Evolutionary conservation across 2,113 vertebrate genomes (phyloP), one percentile per base, ranked within the genome.

Genomic region (Nestor notabilis): DNA sequence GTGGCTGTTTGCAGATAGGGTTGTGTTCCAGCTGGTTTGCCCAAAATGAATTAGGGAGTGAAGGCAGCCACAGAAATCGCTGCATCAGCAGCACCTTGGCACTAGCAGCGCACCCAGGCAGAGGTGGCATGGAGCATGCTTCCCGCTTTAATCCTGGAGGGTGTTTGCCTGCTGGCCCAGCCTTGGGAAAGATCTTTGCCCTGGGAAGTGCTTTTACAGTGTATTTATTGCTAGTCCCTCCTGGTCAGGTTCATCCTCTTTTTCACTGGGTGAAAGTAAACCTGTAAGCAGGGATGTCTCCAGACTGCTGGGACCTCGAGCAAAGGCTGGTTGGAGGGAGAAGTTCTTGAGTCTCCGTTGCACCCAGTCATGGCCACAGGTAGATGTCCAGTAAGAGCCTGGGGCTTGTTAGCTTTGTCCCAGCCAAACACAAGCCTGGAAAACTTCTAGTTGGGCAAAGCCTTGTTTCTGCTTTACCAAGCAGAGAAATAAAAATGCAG

Each of bases 301-400:
- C 46, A 27, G 27, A 10, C 10, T 17, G 23, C 55, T 69, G 58
- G n/a, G 20, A n/a, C 41, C 31, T 44, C 8, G 47, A 55, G 41
- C 35, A 72, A 50, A 66, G 75, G 46, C 39, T 63, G 27, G 4
- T 1, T 70, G 47, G 41, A 55, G 18, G 50, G 19, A 71, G 19
- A 44, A 65, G 21, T 7, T 2, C 27, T 16, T 2, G 1, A 41
- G 65, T 31, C 5, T 69, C 58, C 35, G 6, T 25, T 1, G 0
- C 35, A 46, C 3, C 35, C 35, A 21, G 17, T 9, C 13, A 4
- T 10, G 33, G 50, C 46, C 8, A 7, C 29, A 49, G 21, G 35
- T 3, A 15, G 33, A 29, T 75, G 29, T 58, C 31, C 69, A 56
- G 19, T 4, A 7, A 16, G 19, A 56, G 4, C 37, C 31, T 6